Evolutionary conservation across 2,888 invertebrate species (phyloP).

Genomic region (Rosalia funebris): DNA sequence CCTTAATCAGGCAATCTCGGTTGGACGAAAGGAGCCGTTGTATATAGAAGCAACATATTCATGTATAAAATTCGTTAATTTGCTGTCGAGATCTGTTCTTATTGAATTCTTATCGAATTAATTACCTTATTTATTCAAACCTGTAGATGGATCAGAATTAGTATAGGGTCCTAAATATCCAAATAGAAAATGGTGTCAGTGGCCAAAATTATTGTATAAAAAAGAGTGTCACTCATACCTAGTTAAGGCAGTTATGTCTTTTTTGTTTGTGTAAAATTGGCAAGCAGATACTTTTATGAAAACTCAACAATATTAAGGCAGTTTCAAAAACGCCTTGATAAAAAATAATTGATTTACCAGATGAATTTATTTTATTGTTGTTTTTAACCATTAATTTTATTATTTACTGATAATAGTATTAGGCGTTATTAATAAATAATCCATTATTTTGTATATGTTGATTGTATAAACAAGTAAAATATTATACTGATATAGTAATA

Average conservation of each 20-base stretch:
- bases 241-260: constrained; percentile 9
- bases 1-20: not conserved
- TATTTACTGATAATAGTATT: constrained; percentile 27
- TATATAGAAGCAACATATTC: constrained; percentile 18
- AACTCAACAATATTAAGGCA: not conserved
- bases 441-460: constrained; percentile 53
- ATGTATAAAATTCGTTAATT: constrained; percentile 16
- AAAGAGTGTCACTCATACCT: not conserved
- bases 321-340: constrained; percentile 12
- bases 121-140: constrained; percentile 23
- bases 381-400: constrained; percentile 29
- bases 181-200: not conserved
- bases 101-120: constrained; percentile 19
- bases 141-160: constrained; percentile 15
- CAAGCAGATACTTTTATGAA: constrained; percentile 3
- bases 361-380: constrained; percentile 26
- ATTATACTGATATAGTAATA: constrained; percentile 31
- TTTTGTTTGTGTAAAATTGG: constrained; percentile 16
- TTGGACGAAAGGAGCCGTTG: not conserved
- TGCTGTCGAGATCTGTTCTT: constrained; percentile 25
- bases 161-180: constrained; percentile 7
- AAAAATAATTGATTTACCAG: constrained; percentile 20
- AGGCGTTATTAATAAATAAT: constrained; percentile 27
- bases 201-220: constrained; percentile 22
- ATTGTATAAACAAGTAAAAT: constrained; percentile 54